Base-by-base conservation (phyloP, 1,140 invertebrate genomes). In the Drosophila sp. region DNA sequence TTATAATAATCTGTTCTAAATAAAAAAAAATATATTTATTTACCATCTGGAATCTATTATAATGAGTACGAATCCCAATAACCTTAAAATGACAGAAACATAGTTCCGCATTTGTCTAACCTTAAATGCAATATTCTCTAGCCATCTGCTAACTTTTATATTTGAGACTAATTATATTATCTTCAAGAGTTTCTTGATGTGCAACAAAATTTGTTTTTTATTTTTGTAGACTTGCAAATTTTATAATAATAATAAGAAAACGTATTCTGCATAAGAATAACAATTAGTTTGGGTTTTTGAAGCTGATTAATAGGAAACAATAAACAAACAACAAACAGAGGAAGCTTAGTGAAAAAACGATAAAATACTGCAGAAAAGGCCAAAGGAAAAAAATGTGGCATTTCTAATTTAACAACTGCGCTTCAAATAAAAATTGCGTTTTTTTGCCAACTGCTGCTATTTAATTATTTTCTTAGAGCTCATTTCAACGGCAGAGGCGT, bases 401-500 rank as follows among this genome's bases (percentile, higher is more conserved):
- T 82, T 83, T 82, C 71, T 82, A 82, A 82, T 82, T 82, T 83
- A 84, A 76, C 72, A 84, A 86, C 80, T 84, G 80, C 80, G 80
- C 81, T 86, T 80, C 81, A 80, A 75, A 74, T 57, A 70, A 83
- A 79, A 84, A 76, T 80, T 84, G 76, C 80, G 76, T 80, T 53
- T 53, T 53, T 48, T 54, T 67, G 70, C 63, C 63, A 45, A 72
- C 62, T 66, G 64, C 80, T 73, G 69, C 78, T 72, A 74, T 81
- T 83, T 83, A 83, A 83, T 83, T 83, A 83, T 83, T 84, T 84
- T 84, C 80, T 84, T 80, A 74, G 73, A 80, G 80, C 80, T 83
- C 64, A 84, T 80, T 83, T 76, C 56, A 67, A 38, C 27, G 27
- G 38, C 70, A 41, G 58, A 38, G 27, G 14, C 58, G 9, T 32